Evolutionary conservation across 2,888 invertebrate species (phyloP).

Genomic region (Oithona nana): DNA sequence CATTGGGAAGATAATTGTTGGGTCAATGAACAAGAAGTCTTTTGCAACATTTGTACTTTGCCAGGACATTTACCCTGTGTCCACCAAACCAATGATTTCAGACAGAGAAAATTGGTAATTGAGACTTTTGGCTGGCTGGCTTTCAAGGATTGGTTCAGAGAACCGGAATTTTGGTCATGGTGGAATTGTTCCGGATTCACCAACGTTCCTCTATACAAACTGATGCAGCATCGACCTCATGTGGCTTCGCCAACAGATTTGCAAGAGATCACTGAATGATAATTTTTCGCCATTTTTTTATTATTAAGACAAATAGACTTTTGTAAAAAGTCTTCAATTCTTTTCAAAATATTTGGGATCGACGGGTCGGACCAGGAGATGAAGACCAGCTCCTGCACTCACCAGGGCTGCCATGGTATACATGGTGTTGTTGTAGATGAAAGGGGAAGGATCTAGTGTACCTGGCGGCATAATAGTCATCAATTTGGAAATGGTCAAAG

Average conservation of each 20-base stretch:
- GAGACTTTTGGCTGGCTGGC: slow-evolving; percentile 16
- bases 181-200: slow-evolving; percentile 13
- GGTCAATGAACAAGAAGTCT: slow-evolving; percentile 9
- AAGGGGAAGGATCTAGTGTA: slow-evolving; percentile 16
- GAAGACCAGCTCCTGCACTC: slow-evolving; percentile 13
- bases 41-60: slow-evolving; percentile 6
- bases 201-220: slow-evolving; percentile 11
- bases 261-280: neutral
- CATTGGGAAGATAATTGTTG: slow-evolving; percentile 16
- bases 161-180: slow-evolving; percentile 10
- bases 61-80: slow-evolving; percentile 16
- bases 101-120: slow-evolving; percentile 11
- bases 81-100: slow-evolving; percentile 10
- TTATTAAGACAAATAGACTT: too few relatives aligned
- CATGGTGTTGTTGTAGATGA: slow-evolving; percentile 18
- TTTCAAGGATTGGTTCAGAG: slow-evolving; percentile 14
- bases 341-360: slow-evolving; percentile 15
- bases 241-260: neutral
- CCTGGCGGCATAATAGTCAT: slow-evolving; percentile 17
- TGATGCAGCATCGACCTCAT: slow-evolving; percentile 4
- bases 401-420: slow-evolving; percentile 17
- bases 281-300: too few relatives aligned
- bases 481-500: slow-evolving; percentile 15
- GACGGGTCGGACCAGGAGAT: slow-evolving; percentile 16
- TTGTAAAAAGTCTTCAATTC: neutral